Evolutionary conservation across 2,113 vertebrate genomes (phyloP).

Genomic region (Rhipidura dahli): DNA sequence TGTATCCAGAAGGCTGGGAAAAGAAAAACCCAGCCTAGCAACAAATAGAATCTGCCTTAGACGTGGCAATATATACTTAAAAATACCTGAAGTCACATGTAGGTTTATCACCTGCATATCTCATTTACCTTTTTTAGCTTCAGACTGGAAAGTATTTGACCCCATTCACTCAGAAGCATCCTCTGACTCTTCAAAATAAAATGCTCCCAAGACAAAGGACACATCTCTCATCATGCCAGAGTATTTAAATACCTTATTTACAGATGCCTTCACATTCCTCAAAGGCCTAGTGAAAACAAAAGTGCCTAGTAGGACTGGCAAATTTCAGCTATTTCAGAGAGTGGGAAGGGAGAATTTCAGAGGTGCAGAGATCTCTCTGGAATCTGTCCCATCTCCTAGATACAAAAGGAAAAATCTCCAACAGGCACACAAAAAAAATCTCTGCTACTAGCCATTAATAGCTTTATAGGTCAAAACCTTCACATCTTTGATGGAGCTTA

Average conservation of each 20-base stretch:
- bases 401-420: background rate
- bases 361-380: background rate
- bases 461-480: background rate
- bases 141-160: background rate
- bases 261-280: background rate
- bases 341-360: constrained; percentile 12
- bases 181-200: background rate
- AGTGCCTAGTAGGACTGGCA: background rate
- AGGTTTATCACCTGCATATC: background rate
- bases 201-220: background rate
- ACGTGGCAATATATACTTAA: background rate
- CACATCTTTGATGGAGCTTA: background rate
- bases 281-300: background rate
- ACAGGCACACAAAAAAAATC: background rate
- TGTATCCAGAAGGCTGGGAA: background rate
- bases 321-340: background rate
- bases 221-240: background rate
- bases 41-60: background rate
- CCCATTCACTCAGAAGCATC: background rate
- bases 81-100: background rate
- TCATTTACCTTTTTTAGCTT: background rate
- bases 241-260: background rate
- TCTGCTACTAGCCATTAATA: background rate
- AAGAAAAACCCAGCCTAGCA: background rate
- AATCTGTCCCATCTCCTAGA: background rate